These are phyloP conservation scores for Mamestra configurata DNA, from an alignment of 1,140 invertebrate species.

Conservation along the genomic window DNA sequence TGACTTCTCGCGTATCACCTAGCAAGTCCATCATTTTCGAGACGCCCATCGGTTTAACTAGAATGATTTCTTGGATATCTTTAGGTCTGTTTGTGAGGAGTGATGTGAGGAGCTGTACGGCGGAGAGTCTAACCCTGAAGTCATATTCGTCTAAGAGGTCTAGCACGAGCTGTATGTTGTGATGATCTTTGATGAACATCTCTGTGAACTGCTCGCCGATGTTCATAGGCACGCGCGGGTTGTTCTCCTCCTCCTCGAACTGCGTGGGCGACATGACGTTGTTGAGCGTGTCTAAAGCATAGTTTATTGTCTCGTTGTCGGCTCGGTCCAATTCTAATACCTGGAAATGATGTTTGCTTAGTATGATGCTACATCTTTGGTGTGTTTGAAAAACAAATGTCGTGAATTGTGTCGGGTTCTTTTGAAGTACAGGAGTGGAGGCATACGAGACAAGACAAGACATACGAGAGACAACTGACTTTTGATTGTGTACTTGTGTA, in stretches of 20 bases:
- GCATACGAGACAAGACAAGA: no score
- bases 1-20: constrained; percentile 97
- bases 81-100: constrained; percentile 94
- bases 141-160: constrained; percentile 98
- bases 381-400: no score
- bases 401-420: no score
- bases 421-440: no score
- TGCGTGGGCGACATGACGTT: constrained; percentile 96
- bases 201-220: constrained; percentile 98
- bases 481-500: no score
- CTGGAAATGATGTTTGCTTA: constrained; percentile 57
- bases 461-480: no score
- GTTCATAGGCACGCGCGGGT: constrained; percentile 89
- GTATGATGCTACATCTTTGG: neutral
- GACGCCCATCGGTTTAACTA: constrained; percentile 98
- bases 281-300: constrained; percentile 96
- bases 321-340: constrained; percentile 93
- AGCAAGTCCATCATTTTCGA: constrained; percentile 99
- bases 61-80: constrained; percentile 98
- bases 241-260: constrained; percentile 94
- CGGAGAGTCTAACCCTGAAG: constrained; percentile 95
- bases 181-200: constrained; percentile 98
- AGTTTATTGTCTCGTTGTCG: constrained; percentile 97
- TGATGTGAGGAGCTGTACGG: constrained; percentile 95
- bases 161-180: constrained; percentile 95